Conservation (phyloP, 2,797 vertebrate species). For the Rhabdophis nuchalis region DNA sequence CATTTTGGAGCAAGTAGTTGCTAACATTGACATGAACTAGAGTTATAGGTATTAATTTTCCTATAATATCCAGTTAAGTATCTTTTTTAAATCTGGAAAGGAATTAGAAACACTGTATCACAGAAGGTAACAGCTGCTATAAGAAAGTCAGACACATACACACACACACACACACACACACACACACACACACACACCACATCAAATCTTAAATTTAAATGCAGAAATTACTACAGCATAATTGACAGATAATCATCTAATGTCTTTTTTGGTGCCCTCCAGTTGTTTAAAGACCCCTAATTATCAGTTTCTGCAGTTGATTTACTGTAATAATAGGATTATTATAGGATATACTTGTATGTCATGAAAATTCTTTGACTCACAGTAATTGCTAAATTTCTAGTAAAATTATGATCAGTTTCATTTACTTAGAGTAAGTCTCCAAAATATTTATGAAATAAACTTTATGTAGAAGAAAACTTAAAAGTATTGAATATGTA, state of each 20-base stretch:
- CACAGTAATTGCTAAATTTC: not conserved
- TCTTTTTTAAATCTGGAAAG: not conserved
- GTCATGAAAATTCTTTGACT: not conserved
- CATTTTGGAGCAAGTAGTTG: not conserved
- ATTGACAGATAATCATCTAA: not conserved
- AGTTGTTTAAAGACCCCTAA: not conserved
- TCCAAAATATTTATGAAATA: not conserved
- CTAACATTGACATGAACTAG: not conserved
- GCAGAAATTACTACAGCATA: not conserved
- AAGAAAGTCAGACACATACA: not conserved
- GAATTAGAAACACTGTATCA: not conserved
- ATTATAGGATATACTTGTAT: not conserved
- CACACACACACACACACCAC: not conserved
- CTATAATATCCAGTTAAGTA: not conserved
- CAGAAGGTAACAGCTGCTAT: not conserved
- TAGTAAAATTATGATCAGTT: not conserved
- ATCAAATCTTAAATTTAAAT: not conserved
- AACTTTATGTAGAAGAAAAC: not conserved
- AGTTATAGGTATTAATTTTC: not conserved
- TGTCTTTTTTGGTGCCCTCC: not conserved
- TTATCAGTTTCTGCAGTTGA: not conserved
- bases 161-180: not conserved
- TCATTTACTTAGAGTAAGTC: not conserved
- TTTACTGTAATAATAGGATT: slow-evolving; percentile 10
- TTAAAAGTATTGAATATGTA: not conserved